Base-by-base conservation (phyloP, 2,888 invertebrate genomes). In the Macropis europaea region DNA sequence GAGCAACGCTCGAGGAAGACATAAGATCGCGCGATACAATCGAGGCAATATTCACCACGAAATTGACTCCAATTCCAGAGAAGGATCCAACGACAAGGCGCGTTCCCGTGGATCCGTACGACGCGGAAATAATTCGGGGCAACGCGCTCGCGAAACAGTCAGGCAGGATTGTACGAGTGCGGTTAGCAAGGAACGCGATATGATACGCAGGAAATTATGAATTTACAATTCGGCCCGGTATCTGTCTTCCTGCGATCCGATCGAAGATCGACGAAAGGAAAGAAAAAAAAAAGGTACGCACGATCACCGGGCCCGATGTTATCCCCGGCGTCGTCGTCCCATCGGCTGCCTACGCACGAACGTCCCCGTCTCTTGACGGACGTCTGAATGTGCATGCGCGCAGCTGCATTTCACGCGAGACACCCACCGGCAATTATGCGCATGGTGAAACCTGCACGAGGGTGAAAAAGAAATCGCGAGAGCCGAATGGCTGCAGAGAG, bases 351-450 rank as follows among this genome's bases (percentile, higher is more conserved):
- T 81, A 78, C 79, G 79, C 81, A 72, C 71, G 72, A 77, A 80
- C 77, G 73, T 77, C 80, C 59, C 67, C 66, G 60, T 54, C 50
- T 53, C 59, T 76, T 84, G 85, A 84, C 84, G 77, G 85, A 84
- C 84, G 82, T 84, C 81, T 84, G 85, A 84, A 84, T 84, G 85
- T 81, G 68, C 76, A 76, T 78, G 75, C 83, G 66, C 70, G 82
- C 81, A 76, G 81, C 81, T 82, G 77, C 81, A 72, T 76, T 79
- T 73, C 70, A 76, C 83, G 73, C 74, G 69, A 73, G 72, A 63
- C 73, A 80, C 66, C 77, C 77, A 77, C 73, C 73, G 76, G 81
- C 85, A 84, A 84, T 84, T 84, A 84, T 84, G 84, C 81, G 76
- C 72, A 73, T 70, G 73, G 77, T 61, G 79, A 69, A 82, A 76